phyloP scores from a whole-genome alignment of 1,140 invertebrate species.

The Drosophila melanogaster region DNA sequence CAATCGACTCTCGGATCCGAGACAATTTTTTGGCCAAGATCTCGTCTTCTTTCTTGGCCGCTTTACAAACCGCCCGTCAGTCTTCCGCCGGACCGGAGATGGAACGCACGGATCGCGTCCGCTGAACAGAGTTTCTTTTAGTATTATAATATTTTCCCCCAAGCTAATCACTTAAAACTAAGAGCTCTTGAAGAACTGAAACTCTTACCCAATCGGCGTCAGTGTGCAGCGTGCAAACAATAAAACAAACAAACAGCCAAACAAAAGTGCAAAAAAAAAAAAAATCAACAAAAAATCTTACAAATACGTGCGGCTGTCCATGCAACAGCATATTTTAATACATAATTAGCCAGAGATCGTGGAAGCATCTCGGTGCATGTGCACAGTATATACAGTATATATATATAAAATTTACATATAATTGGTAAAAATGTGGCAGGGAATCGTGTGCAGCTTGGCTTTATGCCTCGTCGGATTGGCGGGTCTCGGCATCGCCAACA shows the following conservation, averaged over 20 bases:
- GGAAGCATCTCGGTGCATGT: conserved; percentile 14
- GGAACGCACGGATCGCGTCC: conserved; percentile 56
- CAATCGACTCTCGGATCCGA: conserved; percentile 51
- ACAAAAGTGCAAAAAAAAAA: conserved; percentile 25
- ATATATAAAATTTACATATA: background rate
- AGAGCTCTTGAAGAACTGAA: conserved; percentile 1
- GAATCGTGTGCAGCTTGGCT: conserved; percentile 73
- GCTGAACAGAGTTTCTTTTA: conserved; percentile 6
- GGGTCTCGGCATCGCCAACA: conserved; percentile 52
- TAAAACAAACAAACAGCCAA: conserved; percentile 16
- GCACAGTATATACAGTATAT: conserved; percentile 7
- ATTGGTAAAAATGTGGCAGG: conserved; percentile 54
- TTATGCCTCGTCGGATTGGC: conserved; percentile 56
- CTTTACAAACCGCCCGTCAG: conserved; percentile 59
- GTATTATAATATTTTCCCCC: background rate
- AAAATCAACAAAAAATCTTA: conserved; percentile 4
- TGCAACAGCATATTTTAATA: conserved; percentile 75
- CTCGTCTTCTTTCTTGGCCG: conserved; percentile 82
- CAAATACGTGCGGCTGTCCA: conserved; percentile 54
- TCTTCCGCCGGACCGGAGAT: conserved; percentile 72
- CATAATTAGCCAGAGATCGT: conserved; percentile 58
- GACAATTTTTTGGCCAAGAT: conserved; percentile 61
- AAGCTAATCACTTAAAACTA: conserved; percentile 22
- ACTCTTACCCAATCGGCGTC: conserved; percentile 59
- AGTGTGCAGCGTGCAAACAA: conserved; percentile 70